phyloP scores from a whole-genome alignment of 1,140 invertebrate species.

The Listronotus bonariensis region DNA sequence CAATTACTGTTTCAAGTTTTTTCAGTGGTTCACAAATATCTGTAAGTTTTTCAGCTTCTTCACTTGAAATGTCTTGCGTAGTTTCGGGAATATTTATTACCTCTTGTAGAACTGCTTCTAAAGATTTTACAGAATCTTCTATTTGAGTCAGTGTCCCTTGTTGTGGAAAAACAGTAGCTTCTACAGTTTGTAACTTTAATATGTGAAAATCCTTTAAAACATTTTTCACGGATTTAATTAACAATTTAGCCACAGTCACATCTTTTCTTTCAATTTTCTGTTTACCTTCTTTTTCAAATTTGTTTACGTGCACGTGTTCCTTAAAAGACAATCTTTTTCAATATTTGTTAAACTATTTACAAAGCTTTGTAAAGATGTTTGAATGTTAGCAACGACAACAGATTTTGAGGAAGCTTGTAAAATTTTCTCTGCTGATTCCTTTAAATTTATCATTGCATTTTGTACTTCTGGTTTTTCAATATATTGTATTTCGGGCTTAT shows the following conservation, averaged over 20 bases:
- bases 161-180: constrained; percentile 11
- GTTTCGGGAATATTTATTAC: constrained; percentile 1
- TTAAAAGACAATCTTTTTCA: constrained; percentile 2
- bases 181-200: constrained; percentile 27
- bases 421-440: constrained; percentile 8
- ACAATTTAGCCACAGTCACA: background rate
- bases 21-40: constrained; percentile 12
- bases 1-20: constrained; percentile 10
- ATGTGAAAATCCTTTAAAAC: background rate
- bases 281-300: background rate
- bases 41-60: constrained; percentile 4
- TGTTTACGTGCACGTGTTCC: no score
- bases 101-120: constrained; percentile 9
- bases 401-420: background rate
- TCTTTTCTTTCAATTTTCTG: no score
- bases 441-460: constrained; percentile 15
- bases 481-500: constrained; percentile 24
- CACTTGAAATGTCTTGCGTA: constrained; percentile 3
- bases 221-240: background rate
- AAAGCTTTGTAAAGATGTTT: constrained; percentile 2
- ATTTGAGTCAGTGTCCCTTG: constrained; percentile 8
- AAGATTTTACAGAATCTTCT: constrained; percentile 9
- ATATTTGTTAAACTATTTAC: constrained; percentile 9
- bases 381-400: background rate
- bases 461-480: constrained; percentile 12